Evolutionary conservation across 2,888 invertebrate species (phyloP).

Genomic region (Crepidodera aurea): DNA sequence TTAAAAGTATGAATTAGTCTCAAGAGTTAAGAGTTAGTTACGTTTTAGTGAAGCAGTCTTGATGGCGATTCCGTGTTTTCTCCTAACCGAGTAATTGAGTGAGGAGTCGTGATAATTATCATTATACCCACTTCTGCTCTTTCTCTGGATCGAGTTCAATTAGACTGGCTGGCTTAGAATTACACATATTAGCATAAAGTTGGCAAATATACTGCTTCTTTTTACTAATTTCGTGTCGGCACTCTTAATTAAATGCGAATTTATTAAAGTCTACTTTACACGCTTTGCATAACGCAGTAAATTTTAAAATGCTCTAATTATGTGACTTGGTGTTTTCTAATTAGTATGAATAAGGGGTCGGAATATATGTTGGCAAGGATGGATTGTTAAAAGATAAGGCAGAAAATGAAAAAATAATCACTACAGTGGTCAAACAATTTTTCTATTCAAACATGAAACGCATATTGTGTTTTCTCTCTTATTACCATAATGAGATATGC

Average conservation of each 20-base stretch:
- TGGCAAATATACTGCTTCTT: conserved; percentile 19
- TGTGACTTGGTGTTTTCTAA: background rate
- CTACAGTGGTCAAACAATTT: too few relatives aligned
- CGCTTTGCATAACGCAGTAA: conserved; percentile 6
- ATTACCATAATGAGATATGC: too few relatives aligned
- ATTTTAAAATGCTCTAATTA: conserved; percentile 7
- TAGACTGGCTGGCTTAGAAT: conserved; percentile 18
- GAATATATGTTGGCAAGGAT: background rate
- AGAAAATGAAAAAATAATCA: too few relatives aligned
- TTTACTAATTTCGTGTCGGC: conserved; percentile 19
- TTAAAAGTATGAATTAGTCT: conserved; percentile 6
- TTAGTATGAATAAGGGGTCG: background rate
- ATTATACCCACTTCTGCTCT: conserved; percentile 23
- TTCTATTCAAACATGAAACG: too few relatives aligned
- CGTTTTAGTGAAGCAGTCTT: conserved; percentile 4
- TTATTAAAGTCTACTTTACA: conserved; percentile 15
- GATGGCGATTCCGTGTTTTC: conserved; percentile 24
- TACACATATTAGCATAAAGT: conserved; percentile 23
- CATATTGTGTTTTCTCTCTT: too few relatives aligned
- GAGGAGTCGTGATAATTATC: conserved; percentile 24
- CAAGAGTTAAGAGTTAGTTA: background rate
- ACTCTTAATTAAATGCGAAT: conserved; percentile 24
- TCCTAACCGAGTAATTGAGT: conserved; percentile 20
- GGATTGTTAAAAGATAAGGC: too few relatives aligned
- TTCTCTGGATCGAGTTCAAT: conserved; percentile 22